These are phyloP conservation scores for Gymnopithys bicolor DNA, from an alignment of 2,797 vertebrate species.

Conservation along the genomic window DNA sequence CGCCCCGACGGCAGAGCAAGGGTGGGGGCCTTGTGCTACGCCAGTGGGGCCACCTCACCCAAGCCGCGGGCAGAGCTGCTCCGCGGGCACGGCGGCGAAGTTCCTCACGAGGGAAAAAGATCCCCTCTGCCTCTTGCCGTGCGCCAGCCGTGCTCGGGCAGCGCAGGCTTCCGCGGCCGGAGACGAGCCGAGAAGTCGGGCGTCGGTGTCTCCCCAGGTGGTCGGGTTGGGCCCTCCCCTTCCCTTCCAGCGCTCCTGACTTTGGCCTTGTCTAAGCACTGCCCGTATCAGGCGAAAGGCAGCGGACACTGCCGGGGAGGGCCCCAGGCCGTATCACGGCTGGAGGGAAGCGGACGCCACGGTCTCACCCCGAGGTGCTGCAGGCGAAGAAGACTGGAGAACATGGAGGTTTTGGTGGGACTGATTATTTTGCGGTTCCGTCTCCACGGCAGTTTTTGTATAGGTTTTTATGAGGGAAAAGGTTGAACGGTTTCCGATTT, in stretches of 20 bases:
- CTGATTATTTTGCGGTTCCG: not conserved
- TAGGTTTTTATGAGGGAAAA: not conserved
- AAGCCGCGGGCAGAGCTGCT: not conserved
- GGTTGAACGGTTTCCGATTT: not conserved
- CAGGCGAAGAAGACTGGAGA: not conserved
- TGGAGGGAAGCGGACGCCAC: not conserved
- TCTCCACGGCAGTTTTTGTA: not conserved
- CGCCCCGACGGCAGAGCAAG: not conserved
- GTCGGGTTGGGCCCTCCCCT: not conserved
- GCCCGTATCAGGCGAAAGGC: not conserved
- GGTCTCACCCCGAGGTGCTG: not conserved
- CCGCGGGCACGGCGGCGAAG: too few species aligned
- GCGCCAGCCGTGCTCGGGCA: not conserved
- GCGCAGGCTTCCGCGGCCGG: not conserved
- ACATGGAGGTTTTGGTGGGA: not conserved
- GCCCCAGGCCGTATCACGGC: not conserved
- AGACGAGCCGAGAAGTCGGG: not conserved
- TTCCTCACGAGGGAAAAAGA: not conserved
- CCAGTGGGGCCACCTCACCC: not conserved
- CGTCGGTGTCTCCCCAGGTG: not conserved
- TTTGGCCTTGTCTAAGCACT: slow-evolving; percentile 66
- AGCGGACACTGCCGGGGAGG: not conserved
- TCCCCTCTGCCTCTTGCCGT: not conserved
- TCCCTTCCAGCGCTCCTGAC: slow-evolving; percentile 18
- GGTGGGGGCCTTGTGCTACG: not conserved